phyloP scores from a whole-genome alignment of 37 sponge, comb jelly and placozoan genomes.

The Geodia barretti region DNA sequence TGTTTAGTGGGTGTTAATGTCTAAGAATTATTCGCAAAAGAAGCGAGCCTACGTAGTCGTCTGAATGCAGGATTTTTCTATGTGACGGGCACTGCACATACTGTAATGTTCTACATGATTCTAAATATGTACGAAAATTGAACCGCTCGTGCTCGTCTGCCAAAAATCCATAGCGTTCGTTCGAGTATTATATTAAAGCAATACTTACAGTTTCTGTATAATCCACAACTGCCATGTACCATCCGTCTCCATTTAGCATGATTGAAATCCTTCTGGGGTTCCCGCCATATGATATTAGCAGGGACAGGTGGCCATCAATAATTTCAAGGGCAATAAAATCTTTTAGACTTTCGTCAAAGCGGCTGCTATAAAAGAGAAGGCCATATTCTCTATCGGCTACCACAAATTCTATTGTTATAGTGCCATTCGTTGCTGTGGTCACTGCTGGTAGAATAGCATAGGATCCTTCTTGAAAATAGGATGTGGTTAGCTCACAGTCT shows the following conservation, averaged over 20 bases:
- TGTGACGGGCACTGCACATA: no score
- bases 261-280: neutral
- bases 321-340: conserved; percentile 55
- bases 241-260: conserved; percentile 34
- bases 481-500: conserved; percentile 59
- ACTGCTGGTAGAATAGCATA: conserved; percentile 59
- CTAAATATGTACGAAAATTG: no score
- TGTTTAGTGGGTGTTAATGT: no score
- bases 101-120: no score
- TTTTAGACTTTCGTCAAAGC: conserved; percentile 29
- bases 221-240: conserved; percentile 47
- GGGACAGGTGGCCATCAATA: neutral
- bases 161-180: no score
- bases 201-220: conserved; percentile 59
- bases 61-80: no score
- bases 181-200: no score
- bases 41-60: no score
- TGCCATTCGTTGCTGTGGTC: conserved; percentile 1
- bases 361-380: conserved; percentile 49
- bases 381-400: conserved; percentile 25
- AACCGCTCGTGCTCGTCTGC: no score
- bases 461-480: conserved; percentile 36
- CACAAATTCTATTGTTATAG: conserved; percentile 48
- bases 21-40: no score
- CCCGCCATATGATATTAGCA: conserved; percentile 43